Evolutionary conservation across 2,797 vertebrate genomes (phyloP), one percentile per base, ranked within the genome.

Genomic region (Takifugu ocellatus): DNA sequence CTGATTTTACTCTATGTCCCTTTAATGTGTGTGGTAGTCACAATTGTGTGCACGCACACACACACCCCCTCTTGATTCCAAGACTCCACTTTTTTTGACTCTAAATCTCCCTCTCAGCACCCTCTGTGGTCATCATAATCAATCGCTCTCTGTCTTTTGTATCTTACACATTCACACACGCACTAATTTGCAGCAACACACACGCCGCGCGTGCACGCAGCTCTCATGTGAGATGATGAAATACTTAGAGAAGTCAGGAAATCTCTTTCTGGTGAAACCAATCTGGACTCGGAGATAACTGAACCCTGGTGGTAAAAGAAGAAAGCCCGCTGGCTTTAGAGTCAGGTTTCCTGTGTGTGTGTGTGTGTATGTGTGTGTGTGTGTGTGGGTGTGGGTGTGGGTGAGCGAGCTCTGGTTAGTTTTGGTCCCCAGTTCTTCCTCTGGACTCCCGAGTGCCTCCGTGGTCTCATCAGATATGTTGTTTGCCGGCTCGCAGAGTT

Each of bases 191-290:
- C 44, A 21, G 9, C 6, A n/a, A 49, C 31, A 39, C 44, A 16
- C 55, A 63, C 55, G 49, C 33, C 59, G 56, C 70, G 44, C 59
- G 15, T 39, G 33, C 57, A 44, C 49, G 36, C 63, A 57, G 56
- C 63, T 54, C 25, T 77, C 65, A 46, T 63, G 51, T 60, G 74
- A 83, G 88, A 70, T 92, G 91, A 92, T 92, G 90, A 91, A 92
- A 92, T 92, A 90, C 83, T 90, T 91, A 84, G 86, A 87, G 84
- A 91, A 92, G 82, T 88, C 85, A 27, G 81, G 91, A 92, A 92
- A 92, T 91, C 89, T 81, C 80, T 86, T 86, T 90, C 86, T 88
- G 83, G 77, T 87, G 84, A 87, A 86, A 79, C 69, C 61, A 54
- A 74, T 86, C 86, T 87, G 87, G 82, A 87, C 84, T 83, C 61